Base-by-base conservation (phyloP, 2,113 vertebrate genomes). In the Platysternon megacephalum region DNA sequence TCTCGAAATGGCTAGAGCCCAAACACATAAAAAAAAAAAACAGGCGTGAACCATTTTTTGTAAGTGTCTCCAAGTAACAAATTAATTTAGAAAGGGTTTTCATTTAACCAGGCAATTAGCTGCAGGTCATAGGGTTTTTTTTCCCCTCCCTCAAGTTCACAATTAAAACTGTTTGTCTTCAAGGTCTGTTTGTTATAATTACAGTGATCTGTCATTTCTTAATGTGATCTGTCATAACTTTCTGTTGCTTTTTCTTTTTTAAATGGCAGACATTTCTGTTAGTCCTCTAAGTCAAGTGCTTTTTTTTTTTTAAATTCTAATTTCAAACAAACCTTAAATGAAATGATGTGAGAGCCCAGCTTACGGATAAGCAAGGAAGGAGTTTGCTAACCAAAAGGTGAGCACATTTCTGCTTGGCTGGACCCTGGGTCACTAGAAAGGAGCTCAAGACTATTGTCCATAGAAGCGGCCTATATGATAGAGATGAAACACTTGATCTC, bases 141-240 rank as follows among this genome's bases (percentile, higher is more conserved):
- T 90, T 81, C 21, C 80, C 51, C 12, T 29, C 17, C 72, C 82
- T 93, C 92, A 97, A 95, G 83, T 82, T 97, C 79, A 95, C 53
- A 96, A 93, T 97, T 87, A 96, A 97, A 97, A 92, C n/a, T 86
- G 51, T 96, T 97, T 98, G 65, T 97, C 88, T 97, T 97, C 94
- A 96, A 97, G 96, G 90, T 96, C 80, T 9, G 52, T 85, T 97
- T 97, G 56, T 78, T 84, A 79, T 91, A 97, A 91, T 97, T 97
- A 97, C 93, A 93, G 84, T 88, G 76, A 96, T 97, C 87, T 95
- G 82, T 96, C 93, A 96, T 89, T 89, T 96, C 88, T 91, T 95
- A 97, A 95, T 85, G 52, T 91, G 91, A 93, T 93, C 95, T 97
- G 86, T 95, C 96, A 95, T 84, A 95, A 95, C 13, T 84, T 94